A percentile compares a stretch with the other conserved stretches of the same genome.
These are phyloP conservation scores for Pasiphila rectangulata DNA, from an alignment of 2,888 invertebrate genomes.

Conservation along the genomic window DNA sequence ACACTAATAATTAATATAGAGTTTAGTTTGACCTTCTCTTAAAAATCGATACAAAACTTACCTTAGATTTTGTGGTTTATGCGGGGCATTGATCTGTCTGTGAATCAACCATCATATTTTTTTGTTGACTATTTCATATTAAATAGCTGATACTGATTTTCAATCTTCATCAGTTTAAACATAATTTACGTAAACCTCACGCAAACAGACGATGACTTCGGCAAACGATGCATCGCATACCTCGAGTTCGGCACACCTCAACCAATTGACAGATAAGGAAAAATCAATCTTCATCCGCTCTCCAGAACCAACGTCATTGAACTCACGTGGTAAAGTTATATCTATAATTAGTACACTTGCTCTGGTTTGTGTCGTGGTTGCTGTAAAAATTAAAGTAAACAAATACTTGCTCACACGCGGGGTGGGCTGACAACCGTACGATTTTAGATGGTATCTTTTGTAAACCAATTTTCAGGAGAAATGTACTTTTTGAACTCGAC, in stretches of 20 bases:
- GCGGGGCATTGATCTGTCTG: no score
- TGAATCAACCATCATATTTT: no score
- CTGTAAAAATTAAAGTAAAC: conserved; percentile 79
- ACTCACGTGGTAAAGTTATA: conserved; percentile 69
- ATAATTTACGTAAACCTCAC: background rate
- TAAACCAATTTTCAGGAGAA: conserved; percentile 4
- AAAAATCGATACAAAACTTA: no score
- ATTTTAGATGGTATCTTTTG: conserved; percentile 15
- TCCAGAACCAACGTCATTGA: conserved; percentile 60
- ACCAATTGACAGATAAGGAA: conserved; percentile 30
- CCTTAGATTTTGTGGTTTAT: no score
- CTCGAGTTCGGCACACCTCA: conserved; percentile 20
- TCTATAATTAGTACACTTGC: conserved; percentile 74
- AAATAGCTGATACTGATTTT: no score
- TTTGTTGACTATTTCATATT: no score
- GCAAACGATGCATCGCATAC: conserved; percentile 16
- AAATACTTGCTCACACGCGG: conserved; percentile 71
- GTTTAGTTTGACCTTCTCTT: no score
- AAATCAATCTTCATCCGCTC: conserved; percentile 30
- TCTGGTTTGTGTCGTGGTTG: conserved; percentile 78
- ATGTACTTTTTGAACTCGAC: background rate
- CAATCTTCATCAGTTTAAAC: background rate
- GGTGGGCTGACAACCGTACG: conserved; percentile 58
- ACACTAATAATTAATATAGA: no score
- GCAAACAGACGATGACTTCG: conserved; percentile 12